These are phyloP conservation scores for Sesia bembeciformis DNA, from an alignment of 2,888 invertebrate genomes.

Conservation along the genomic window DNA sequence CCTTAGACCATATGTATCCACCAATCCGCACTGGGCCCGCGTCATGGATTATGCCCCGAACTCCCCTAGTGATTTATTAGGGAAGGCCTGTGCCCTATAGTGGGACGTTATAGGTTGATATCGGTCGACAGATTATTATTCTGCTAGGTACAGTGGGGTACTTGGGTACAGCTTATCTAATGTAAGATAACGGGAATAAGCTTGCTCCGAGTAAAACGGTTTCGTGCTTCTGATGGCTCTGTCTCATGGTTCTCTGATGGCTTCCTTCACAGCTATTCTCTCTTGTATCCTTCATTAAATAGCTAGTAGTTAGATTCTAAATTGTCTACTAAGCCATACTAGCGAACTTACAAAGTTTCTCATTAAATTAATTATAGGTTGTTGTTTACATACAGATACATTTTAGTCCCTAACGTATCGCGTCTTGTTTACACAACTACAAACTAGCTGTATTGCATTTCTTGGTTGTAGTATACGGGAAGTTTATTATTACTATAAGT, in stretches of 20 bases:
- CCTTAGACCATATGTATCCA: too few relatives aligned
- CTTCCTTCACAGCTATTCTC: conserved; percentile 46
- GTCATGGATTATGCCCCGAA: too few relatives aligned
- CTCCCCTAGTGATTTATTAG: too few relatives aligned
- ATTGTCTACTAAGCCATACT: conserved; percentile 30
- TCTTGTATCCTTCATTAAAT: conserved; percentile 49
- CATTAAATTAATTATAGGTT: conserved; percentile 26
- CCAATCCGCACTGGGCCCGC: too few relatives aligned
- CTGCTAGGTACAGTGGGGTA: too few relatives aligned
- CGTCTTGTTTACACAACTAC: neutral
- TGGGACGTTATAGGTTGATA: too few relatives aligned
- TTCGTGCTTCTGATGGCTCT: conserved; percentile 38
- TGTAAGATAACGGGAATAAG: too few relatives aligned
- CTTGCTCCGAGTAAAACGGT: conserved; percentile 43
- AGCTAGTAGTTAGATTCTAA: conserved; percentile 37
- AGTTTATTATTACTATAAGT: neutral
- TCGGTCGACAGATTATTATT: too few relatives aligned
- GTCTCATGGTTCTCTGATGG: conserved; percentile 42
- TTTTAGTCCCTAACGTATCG: neutral
- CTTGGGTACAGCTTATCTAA: too few relatives aligned
- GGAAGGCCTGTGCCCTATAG: too few relatives aligned
- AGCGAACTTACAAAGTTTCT: conserved; percentile 10
- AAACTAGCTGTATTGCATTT: neutral
- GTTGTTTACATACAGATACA: conserved; percentile 7
- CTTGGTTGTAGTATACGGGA: neutral